Evolutionary conservation across 2,888 invertebrate genomes (phyloP).

Genomic region (Sphinx pinastri): DNA sequence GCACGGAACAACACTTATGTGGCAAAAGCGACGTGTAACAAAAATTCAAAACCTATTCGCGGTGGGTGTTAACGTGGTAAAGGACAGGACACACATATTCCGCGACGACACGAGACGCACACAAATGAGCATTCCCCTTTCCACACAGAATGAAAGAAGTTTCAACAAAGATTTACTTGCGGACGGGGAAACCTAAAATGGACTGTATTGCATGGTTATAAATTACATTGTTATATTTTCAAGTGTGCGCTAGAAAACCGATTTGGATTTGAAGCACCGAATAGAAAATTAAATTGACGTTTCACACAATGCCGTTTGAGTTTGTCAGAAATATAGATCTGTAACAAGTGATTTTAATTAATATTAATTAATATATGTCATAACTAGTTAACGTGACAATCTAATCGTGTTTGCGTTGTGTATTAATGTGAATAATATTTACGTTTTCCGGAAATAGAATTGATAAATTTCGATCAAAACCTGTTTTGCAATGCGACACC

Average conservation of each 20-base stretch:
- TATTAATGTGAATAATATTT: background rate
- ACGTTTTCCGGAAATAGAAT: background rate
- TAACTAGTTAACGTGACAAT: slow-evolving; percentile 9
- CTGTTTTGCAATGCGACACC: background rate
- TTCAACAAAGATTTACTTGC: slow-evolving; percentile 45
- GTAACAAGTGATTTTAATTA: slow-evolving; percentile 24
- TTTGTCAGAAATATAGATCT: slow-evolving; percentile 27
- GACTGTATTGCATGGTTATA: slow-evolving; percentile 34
- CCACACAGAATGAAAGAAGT: slow-evolving; percentile 57
- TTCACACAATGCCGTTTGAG: slow-evolving; percentile 30
- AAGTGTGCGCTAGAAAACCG: slow-evolving; percentile 3
- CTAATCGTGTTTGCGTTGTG: background rate
- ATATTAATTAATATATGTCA: slow-evolving; percentile 14
- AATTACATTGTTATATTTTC: background rate
- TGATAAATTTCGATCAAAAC: background rate
- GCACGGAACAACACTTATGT: background rate
- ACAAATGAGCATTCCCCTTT: slow-evolving; percentile 39
- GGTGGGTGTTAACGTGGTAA: slow-evolving; percentile 24
- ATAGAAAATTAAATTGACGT: slow-evolving; percentile 30
- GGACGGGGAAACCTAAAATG: slow-evolving; percentile 38
- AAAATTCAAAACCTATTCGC: slow-evolving; percentile 12
- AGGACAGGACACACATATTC: slow-evolving; percentile 32
- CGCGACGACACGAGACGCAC: slow-evolving; percentile 29
- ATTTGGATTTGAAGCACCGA: slow-evolving; percentile 27
- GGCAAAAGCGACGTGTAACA: slow-evolving; percentile 18